Conservation (phyloP, 2,888 invertebrate species). For the Crocallis elinguaria region DNA sequence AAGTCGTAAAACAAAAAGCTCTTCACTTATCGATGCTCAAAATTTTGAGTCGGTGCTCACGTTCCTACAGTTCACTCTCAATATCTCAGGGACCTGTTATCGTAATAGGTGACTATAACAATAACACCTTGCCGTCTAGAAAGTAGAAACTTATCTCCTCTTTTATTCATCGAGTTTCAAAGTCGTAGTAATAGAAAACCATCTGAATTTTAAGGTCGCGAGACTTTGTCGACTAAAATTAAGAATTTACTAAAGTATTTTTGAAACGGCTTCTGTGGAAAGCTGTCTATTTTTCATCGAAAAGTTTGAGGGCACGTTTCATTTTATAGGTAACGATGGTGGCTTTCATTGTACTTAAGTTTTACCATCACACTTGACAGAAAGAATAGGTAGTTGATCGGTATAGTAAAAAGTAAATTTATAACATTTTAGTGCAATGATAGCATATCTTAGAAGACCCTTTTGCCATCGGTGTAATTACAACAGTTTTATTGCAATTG, state of each 20-base stretch:
- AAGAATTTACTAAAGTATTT: conserved; percentile 23
- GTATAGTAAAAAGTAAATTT: too few species aligned
- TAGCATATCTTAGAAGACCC: too few species aligned
- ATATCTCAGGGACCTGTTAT: conserved; percentile 30
- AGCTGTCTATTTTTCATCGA: conserved; percentile 3
- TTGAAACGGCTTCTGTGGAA: neutral
- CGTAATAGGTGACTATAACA: conserved; percentile 34
- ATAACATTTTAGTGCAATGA: too few species aligned
- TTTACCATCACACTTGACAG: neutral
- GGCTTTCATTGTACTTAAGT: neutral
- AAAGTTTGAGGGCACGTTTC: conserved; percentile 6
- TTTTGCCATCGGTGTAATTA: too few species aligned
- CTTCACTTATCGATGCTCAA: conserved; percentile 13
- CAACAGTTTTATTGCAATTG: too few species aligned
- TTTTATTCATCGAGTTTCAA: conserved; percentile 39
- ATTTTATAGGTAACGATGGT: neutral
- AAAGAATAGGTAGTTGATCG: neutral
- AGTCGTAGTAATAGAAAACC: conserved; percentile 36
- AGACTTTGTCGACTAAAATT: conserved; percentile 29
- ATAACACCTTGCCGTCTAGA: conserved; percentile 30
- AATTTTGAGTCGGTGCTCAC: conserved; percentile 8
- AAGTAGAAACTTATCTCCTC: conserved; percentile 34
- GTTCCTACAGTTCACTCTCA: conserved; percentile 10
- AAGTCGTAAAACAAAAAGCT: conserved; percentile 22
- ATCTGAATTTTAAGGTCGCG: conserved; percentile 34